Evolutionary conservation across 2,113 vertebrate genomes (phyloP).

Genomic region (Zosterops borbonicus): DNA sequence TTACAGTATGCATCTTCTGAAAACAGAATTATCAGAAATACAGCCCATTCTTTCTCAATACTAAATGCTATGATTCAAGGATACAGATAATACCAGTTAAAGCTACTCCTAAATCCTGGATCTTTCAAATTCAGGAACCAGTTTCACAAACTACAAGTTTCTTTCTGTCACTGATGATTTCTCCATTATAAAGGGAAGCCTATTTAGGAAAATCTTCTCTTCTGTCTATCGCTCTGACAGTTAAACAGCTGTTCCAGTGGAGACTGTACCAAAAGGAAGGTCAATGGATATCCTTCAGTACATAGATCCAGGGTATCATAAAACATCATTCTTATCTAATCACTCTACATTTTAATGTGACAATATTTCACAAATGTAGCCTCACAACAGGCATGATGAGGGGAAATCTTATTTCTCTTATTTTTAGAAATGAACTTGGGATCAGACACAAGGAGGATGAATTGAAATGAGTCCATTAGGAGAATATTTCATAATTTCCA

Average conservation of each 20-base stretch:
- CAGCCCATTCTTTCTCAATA: background rate
- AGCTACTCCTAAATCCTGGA: background rate
- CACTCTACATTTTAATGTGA: background rate
- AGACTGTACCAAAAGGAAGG: background rate
- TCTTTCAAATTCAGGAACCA: background rate
- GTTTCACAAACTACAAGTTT: background rate
- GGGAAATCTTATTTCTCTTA: background rate
- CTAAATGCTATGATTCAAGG: background rate
- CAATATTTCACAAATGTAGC: background rate
- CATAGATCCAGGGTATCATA: background rate
- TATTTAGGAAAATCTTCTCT: background rate
- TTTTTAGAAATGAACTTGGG: background rate
- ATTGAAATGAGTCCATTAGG: background rate
- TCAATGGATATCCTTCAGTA: background rate
- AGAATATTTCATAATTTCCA: background rate
- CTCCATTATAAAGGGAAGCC: background rate
- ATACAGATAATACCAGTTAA: fast-evolving
- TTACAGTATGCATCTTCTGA: background rate
- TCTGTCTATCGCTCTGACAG: background rate
- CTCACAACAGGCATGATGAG: background rate
- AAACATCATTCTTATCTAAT: background rate
- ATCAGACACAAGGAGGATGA: background rate
- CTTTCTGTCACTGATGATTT: background rate
- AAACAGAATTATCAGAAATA: background rate
- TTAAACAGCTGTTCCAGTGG: background rate